Evolutionary conservation across 1,140 invertebrate species (phyloP), one percentile per base, ranked within the genome.

Genomic region (Scylla paramamosain): DNA sequence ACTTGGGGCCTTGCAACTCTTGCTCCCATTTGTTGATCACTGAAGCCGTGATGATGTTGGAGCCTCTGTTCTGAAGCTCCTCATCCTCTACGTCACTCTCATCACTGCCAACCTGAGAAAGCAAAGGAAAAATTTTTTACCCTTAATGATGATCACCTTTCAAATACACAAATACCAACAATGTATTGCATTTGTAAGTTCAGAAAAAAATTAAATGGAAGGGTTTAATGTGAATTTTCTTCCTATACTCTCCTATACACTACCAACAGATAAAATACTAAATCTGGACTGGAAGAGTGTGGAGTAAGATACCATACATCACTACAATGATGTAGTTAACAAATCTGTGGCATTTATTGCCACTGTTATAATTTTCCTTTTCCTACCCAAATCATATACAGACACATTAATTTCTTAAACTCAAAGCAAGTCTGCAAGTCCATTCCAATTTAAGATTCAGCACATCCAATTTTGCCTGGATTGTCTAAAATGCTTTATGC

Each of bases 1-100:
- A 95, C 94, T 77, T 84, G 16, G 31, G 28, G 31, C 83, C 48
- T 32, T 87, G 28, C 77, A 95, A 87, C 12, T 92, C 89, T 7
- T 95, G 31, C 90, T 92, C 90, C 94, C 94, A 95, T 4, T 95
- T 45, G 28, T 28, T 29, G 91, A 92, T 86, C 94, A 95, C 92
- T 29, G 67, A 31, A 28, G 46, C 39, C 20, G 94, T 95, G n/a
- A 95, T 59, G 28, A 90, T 87, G 39, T 95, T 92, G 29, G 25
- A 20, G 32, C 94, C 94, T 95, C 82, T 77, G 4, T 92, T 59
- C 89, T 86, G 45, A 0, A 92, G 77, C 12, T 52, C 77, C 45
- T 95, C 90, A 2, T 91, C 82, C 39, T 95, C 94, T 8, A 52
- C 82, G 39, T 95, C 94, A 39, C 89, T 92, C 29, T 84, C 94